Percentiles rank a stretch among this genome's conserved stretches.
These are phyloP conservation scores for Pluvialis apricaria DNA, from an alignment of 2,113 vertebrate genomes.

Conservation along the genomic window DNA sequence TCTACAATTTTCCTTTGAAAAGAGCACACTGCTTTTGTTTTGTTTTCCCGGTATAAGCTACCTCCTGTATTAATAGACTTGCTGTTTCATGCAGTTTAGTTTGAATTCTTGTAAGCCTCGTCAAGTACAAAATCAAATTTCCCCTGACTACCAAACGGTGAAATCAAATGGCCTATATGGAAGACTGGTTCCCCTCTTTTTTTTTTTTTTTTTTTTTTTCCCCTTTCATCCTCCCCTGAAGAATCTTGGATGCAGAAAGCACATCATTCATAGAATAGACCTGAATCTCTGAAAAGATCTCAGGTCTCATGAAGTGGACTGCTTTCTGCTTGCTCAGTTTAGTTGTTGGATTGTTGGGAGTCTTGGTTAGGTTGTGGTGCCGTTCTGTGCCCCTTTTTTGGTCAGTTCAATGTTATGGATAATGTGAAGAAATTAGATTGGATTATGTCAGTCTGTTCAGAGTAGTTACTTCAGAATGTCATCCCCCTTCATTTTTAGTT, in stretches of 20 bases:
- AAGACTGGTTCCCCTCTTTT: neutral
- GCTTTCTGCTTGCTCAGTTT: neutral
- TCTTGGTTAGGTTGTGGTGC: neutral
- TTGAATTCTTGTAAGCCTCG: neutral
- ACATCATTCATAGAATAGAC: neutral
- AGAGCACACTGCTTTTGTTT: neutral
- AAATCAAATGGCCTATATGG: neutral
- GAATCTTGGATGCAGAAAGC: neutral
- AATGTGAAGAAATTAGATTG: neutral
- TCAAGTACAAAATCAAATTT: neutral
- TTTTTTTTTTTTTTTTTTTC: too few relatives aligned
- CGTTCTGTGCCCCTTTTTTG: neutral
- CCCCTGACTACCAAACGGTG: neutral
- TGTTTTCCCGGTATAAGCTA: neutral
- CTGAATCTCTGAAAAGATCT: neutral
- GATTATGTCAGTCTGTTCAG: neutral
- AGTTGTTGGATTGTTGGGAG: neutral
- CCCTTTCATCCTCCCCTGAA: neutral
- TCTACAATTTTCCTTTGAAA: neutral
- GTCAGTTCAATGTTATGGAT: neutral
- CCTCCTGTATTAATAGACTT: neutral
- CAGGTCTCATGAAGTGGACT: neutral
- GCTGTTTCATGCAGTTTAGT: neutral
- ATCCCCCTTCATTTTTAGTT: neutral
- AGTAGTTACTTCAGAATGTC: neutral